phyloP scores from a whole-genome alignment of 53 echinoderm and acorn worm species.

The Patiria pectinifera region DNA sequence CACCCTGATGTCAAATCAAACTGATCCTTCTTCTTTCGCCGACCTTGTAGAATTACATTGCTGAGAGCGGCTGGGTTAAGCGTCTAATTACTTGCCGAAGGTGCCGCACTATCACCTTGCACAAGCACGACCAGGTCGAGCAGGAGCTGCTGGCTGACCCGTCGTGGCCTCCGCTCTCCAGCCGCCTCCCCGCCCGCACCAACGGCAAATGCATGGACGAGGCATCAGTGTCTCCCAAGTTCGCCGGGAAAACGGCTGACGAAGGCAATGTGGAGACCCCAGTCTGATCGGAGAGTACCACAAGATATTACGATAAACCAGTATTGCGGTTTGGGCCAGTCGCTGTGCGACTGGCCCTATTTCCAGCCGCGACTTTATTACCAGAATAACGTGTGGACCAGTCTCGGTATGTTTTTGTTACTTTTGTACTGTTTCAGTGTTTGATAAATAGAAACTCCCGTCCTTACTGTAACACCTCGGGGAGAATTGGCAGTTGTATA shows the following conservation, averaged over 20 bases:
- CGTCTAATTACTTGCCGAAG: slow-evolving; percentile 75
- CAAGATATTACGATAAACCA: background rate
- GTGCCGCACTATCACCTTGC: slow-evolving; percentile 58
- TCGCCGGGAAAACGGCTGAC: background rate
- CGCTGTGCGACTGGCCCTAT: slow-evolving; percentile 46
- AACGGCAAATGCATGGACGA: slow-evolving; percentile 58
- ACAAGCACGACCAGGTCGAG: slow-evolving; percentile 67
- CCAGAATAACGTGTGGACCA: slow-evolving; percentile 13
- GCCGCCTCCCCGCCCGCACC: slow-evolving; percentile 36
- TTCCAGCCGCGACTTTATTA: background rate
- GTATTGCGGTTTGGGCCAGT: background rate
- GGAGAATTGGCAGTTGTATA: background rate
- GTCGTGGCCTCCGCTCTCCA: slow-evolving; percentile 84
- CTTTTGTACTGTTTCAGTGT: slow-evolving; percentile 31
- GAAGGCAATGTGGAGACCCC: slow-evolving; percentile 35
- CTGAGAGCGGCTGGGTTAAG: slow-evolving; percentile 73
- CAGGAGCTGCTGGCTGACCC: slow-evolving; percentile 78
- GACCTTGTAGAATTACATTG: slow-evolving; percentile 77
- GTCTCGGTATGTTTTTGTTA: slow-evolving; percentile 39
- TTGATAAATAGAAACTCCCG: background rate
- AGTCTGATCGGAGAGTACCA: slow-evolving; percentile 26
- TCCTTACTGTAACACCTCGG: background rate
- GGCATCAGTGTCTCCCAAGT: background rate
- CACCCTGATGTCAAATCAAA: background rate
- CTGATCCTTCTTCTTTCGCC: background rate